A percentile compares a stretch with the other conserved stretches of the same genome.
These are phyloP conservation scores for Pseudomyrmex sp. DNA, from an alignment of 1,140 invertebrate genomes.

Conservation along the genomic window DNA sequence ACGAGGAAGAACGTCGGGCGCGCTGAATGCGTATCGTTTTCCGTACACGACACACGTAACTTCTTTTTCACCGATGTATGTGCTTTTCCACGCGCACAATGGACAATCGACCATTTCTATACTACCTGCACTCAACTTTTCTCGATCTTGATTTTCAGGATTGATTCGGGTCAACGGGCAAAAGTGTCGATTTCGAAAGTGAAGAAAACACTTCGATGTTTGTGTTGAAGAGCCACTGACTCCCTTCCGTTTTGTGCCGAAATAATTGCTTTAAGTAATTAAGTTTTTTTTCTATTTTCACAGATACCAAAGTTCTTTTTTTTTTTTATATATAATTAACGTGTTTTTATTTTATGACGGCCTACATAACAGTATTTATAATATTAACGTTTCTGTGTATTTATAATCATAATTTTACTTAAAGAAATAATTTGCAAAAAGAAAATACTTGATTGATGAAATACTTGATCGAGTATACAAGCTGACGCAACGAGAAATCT, in stretches of 20 bases:
- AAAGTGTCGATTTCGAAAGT: slow-evolving; percentile 58
- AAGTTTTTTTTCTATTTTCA: not conserved
- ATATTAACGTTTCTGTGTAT: not conserved
- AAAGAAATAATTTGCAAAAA: not conserved
- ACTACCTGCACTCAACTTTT: slow-evolving; percentile 65
- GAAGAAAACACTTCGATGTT: slow-evolving; percentile 35
- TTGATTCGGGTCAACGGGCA: slow-evolving; percentile 58
- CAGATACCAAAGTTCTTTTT: not conserved
- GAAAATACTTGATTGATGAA: not conserved
- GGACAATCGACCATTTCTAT: slow-evolving; percentile 65
- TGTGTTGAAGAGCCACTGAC: slow-evolving; percentile 15
- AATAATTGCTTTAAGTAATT: slow-evolving; percentile 3
- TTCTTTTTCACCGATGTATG: slow-evolving; percentile 58
- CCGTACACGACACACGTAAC: slow-evolving; percentile 68
- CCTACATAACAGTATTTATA: not conserved
- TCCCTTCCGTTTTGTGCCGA: not conserved
- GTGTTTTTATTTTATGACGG: not conserved
- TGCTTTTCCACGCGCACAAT: slow-evolving; percentile 64
- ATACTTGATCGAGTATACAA: not conserved
- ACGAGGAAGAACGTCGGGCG: slow-evolving; percentile 63
- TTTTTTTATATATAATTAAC: not conserved
- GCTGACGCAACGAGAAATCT: slow-evolving; percentile 20
- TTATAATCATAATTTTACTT: too few relatives aligned
- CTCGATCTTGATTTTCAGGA: slow-evolving; percentile 63
- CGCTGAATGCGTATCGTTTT: slow-evolving; percentile 71